Evolutionary conservation across 2,113 vertebrate species (phyloP), one percentile per base, ranked within the genome.

Genomic region (Eudorcas thomsonii): DNA sequence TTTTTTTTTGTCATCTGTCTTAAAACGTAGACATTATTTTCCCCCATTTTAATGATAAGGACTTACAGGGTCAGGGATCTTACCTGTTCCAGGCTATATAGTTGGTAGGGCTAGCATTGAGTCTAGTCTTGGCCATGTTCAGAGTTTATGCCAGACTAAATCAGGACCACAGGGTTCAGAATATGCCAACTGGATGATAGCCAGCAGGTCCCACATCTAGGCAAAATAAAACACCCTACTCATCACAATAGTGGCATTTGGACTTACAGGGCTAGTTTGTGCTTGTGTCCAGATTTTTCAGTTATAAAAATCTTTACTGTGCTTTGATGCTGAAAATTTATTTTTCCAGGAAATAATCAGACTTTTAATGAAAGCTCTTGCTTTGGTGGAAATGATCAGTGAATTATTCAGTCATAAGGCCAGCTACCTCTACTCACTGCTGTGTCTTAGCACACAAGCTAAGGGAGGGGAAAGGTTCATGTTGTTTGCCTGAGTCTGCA

Each of bases 161-260:
- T 9, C 15, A 12, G 7, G 9, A 17, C 10, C 0, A 0, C 48
- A 50, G 21, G 14, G 30, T 10, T 50, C 2, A 50, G 30, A 80
- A 21, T 10, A 28, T 78, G 62, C 23, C 26, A 0, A 5, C 39
- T 88, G 67, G 81, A 21, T 28, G 12, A n/a, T 10, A 17, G 10
- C 8, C 19, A 91, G 39, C 0, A 10, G 33, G 11, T 54, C 17
- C 13, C 25, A 3, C 5, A 0, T 33, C 25, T 48, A 59, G 14
- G 6, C 15, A 25, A 92, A 89, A 21, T 4, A 60, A 19, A 85
- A 90, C 2, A 28, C 8, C 52, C 2, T 45, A 1, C 16, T 71
- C 15, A 43, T 64, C 21, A 14, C 7, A 16, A 3, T 23, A 39
- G 30, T 54, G 59, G 3, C 4, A 5, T 84, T 78, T 80, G 50